Conservation (phyloP, 2,888 invertebrate genomes). For the Xanthorhoe spadicearia region DNA sequence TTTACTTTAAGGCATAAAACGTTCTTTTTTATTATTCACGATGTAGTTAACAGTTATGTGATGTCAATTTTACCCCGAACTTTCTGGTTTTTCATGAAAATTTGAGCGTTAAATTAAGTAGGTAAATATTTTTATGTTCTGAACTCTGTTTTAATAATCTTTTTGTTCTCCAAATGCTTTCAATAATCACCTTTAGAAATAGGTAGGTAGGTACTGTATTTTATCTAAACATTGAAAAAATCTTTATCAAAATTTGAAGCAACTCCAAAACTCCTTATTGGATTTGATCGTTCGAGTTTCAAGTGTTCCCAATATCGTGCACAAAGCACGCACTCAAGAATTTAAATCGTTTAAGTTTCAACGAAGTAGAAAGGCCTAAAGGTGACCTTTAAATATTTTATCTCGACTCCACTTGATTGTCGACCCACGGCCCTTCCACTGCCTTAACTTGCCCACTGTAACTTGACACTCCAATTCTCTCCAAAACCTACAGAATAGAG, state of each 20-base stretch:
- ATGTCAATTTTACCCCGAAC: constrained; percentile 11
- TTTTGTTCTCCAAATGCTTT: no score
- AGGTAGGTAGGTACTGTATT: neutral
- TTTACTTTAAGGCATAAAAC: constrained; percentile 25
- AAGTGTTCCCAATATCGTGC: constrained; percentile 39
- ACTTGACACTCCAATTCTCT: constrained; percentile 60
- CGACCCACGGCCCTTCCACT: constrained; percentile 75
- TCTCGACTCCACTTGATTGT: constrained; percentile 79
- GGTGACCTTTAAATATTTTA: constrained; percentile 83
- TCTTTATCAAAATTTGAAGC: neutral
- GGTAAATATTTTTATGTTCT: neutral
- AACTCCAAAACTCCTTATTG: constrained; percentile 7
- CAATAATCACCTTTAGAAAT: no score
- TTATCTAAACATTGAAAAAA: neutral
- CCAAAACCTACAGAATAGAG: constrained; percentile 56
- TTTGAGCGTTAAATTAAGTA: neutral
- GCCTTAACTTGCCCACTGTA: constrained; percentile 67
- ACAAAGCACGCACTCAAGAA: constrained; percentile 60
- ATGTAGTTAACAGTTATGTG: constrained; percentile 22
- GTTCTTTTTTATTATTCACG: constrained; percentile 25
- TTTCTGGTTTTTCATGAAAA: constrained; percentile 12
- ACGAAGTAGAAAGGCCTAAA: constrained; percentile 63
- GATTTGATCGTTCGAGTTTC: constrained; percentile 18
- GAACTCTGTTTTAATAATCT: no score
- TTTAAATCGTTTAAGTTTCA: constrained; percentile 68